Conservation (phyloP, 2,113 vertebrate genomes). For the human region DNA sequence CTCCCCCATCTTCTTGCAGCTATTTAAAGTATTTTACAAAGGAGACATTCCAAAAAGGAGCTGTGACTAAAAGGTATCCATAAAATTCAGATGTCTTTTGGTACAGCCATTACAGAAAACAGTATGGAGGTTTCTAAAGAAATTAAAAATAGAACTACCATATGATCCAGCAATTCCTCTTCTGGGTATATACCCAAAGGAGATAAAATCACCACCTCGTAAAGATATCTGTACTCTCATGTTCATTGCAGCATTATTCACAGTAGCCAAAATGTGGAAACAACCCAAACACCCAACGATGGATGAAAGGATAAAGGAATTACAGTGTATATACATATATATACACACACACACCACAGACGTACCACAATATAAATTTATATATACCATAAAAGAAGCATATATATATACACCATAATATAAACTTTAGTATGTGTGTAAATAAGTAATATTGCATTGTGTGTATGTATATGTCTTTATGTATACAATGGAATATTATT, state of each 20-base stretch:
- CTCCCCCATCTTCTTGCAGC: background rate
- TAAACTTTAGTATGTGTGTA: too few relatives aligned
- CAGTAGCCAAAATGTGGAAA: background rate
- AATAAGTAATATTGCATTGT: too few relatives aligned
- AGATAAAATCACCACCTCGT: background rate
- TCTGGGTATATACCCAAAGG: background rate
- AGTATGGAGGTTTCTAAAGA: background rate
- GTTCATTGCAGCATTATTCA: background rate
- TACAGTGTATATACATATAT: background rate
- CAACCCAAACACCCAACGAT: background rate
- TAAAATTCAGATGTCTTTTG: conserved; percentile 1
- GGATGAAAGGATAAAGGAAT: background rate
- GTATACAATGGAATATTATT: too few relatives aligned
- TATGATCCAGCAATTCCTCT: background rate
- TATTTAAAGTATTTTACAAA: conserved; percentile 36
- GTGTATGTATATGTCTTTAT: background rate
- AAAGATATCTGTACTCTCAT: background rate
- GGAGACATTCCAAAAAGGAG: background rate
- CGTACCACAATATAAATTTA: too few relatives aligned
- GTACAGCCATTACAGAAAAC: background rate
- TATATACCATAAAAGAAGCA: too few relatives aligned
- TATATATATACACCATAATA: too few relatives aligned
- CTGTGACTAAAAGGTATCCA: background rate
- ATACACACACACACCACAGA: background rate
- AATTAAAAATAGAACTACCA: background rate